phyloP scores from a whole-genome alignment of 1,140 invertebrate species.

The Manduca sexta region DNA sequence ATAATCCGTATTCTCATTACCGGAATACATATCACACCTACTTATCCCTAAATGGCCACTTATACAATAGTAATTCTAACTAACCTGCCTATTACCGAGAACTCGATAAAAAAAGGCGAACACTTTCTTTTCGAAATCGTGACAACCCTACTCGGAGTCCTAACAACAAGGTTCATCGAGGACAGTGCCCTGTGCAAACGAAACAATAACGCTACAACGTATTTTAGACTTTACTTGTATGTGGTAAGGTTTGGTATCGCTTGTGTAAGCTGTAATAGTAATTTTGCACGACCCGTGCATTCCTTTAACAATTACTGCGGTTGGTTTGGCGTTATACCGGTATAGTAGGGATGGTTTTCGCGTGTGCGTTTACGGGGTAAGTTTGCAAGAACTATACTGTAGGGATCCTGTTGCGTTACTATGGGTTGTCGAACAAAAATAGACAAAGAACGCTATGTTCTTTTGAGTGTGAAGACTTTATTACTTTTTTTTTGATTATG shows the following conservation, averaged over 20 bases:
- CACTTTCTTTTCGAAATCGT: slow-evolving; percentile 33
- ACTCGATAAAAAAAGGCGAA: slow-evolving; percentile 11
- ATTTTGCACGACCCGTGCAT: slow-evolving; percentile 24
- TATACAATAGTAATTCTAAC: too few relatives aligned
- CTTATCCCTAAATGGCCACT: too few relatives aligned
- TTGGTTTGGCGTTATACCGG: slow-evolving; percentile 9
- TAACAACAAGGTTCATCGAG: slow-evolving; percentile 53
- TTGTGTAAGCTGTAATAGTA: slow-evolving; percentile 13
- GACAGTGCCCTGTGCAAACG: slow-evolving; percentile 48
- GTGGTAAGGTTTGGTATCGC: slow-evolving; percentile 23
- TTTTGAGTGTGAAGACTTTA: slow-evolving; percentile 47
- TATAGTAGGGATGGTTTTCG: slow-evolving; percentile 22
- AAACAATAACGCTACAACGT: not conserved
- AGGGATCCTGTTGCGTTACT: slow-evolving; percentile 47
- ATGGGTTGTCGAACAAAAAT: slow-evolving; percentile 61
- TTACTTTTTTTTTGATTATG: slow-evolving; percentile 31
- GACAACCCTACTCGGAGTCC: slow-evolving; percentile 54
- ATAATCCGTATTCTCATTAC: too few relatives aligned
- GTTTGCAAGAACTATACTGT: slow-evolving; percentile 42
- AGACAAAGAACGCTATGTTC: slow-evolving; percentile 53
- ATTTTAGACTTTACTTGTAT: slow-evolving; percentile 12
- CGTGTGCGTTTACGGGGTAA: slow-evolving; percentile 8
- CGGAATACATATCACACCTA: too few relatives aligned
- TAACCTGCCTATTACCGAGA: too few relatives aligned
- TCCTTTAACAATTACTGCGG: slow-evolving; percentile 4